Conservation (phyloP, 37 sponge, comb jelly and placozoan species). For the Ephydatia muelleri region DNA sequence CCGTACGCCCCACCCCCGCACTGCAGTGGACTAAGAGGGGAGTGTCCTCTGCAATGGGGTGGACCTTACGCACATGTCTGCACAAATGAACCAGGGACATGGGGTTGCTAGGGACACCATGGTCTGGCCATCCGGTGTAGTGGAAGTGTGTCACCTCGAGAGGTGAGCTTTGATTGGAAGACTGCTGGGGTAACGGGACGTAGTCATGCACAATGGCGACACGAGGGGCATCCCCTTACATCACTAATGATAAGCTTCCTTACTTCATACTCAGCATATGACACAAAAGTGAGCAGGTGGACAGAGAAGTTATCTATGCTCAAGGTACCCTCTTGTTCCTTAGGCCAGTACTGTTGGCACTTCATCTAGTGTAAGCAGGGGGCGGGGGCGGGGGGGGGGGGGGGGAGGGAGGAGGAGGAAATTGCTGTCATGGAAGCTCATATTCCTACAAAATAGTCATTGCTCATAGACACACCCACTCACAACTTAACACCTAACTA, state of each 20-base stretch:
- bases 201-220: background rate
- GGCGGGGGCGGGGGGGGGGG: background rate
- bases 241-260: conserved; percentile 1
- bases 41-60: conserved; percentile 7
- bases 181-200: too few species aligned
- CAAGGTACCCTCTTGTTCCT: background rate
- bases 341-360: conserved; percentile 32
- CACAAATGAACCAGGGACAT: conserved; percentile 64
- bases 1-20: conserved; percentile 77
- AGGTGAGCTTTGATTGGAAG: background rate
- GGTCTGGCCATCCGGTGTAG: conserved; percentile 79
- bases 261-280: background rate
- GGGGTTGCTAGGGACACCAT: conserved; percentile 73
- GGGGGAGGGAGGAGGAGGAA: background rate
- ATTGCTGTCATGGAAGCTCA: background rate
- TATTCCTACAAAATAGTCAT: too few species aligned
- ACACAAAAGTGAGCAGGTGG: conserved; percentile 9
- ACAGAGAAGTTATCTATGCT: conserved; percentile 23
- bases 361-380: too few species aligned
- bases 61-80: conserved; percentile 46
- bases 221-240: background rate
- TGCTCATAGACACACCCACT: too few species aligned
- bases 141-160: conserved; percentile 66
- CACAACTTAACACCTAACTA: too few species aligned
- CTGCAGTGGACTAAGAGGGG: conserved; percentile 82